A percentile compares a stretch with the other conserved stretches of the same genome.
These are phyloP conservation scores for Serrognathus titanus DNA, from an alignment of 2,888 invertebrate genomes.

Conservation along the genomic window DNA sequence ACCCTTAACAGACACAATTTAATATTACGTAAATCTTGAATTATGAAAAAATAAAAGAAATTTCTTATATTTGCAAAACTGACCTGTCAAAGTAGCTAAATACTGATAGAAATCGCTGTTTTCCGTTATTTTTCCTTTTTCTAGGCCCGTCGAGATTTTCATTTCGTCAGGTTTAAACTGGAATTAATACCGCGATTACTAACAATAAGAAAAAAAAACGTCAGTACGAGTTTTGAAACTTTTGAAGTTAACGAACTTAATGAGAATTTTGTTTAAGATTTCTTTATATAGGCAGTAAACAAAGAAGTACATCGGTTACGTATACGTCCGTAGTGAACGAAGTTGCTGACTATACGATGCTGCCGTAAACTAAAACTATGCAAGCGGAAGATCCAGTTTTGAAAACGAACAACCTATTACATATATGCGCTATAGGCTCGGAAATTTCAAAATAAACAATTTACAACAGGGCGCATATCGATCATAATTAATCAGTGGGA, in stretches of 20 bases:
- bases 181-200: not conserved
- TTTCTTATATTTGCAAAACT: constrained; percentile 10
- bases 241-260: constrained; percentile 14
- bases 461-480: too few species aligned
- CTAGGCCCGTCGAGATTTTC: constrained; percentile 15
- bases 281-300: constrained; percentile 14
- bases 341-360: constrained; percentile 15
- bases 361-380: constrained; percentile 19
- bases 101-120: constrained; percentile 33
- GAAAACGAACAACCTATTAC: constrained; percentile 8
- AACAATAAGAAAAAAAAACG: too few species aligned
- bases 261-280: constrained; percentile 15
- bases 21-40: not conserved
- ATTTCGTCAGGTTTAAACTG: constrained; percentile 6
- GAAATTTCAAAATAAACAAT: too few species aligned
- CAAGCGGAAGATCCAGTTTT: constrained; percentile 17
- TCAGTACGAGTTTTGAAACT: constrained; percentile 1
- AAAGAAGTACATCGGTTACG: constrained; percentile 13
- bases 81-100: constrained; percentile 35
- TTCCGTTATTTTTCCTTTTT: constrained; percentile 10
- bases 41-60: not conserved
- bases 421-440: too few species aligned
- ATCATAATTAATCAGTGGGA: too few species aligned
- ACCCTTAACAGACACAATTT: not conserved
- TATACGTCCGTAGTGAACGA: constrained; percentile 11